Evolutionary conservation across 2,113 vertebrate genomes (phyloP).

Genomic region (Illadopsis cleaveri): DNA sequence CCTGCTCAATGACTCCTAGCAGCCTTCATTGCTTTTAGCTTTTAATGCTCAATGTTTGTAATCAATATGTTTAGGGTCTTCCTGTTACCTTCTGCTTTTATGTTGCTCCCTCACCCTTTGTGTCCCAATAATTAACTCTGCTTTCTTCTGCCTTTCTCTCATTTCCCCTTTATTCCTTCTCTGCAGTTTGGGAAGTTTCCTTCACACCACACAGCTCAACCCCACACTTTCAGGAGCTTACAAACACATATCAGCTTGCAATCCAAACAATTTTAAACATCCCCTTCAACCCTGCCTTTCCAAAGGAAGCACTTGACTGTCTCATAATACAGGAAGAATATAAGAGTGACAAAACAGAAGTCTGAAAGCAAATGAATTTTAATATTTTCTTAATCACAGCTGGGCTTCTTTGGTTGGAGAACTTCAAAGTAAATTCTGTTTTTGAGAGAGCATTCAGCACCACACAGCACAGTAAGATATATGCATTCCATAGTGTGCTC

Average conservation of each 20-base stretch:
- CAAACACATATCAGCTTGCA: background rate
- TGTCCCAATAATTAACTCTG: background rate
- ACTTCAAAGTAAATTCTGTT: background rate
- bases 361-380: background rate
- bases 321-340: background rate
- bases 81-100: background rate
- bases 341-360: background rate
- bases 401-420: background rate
- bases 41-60: background rate
- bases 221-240: background rate
- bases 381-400: background rate
- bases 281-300: background rate
- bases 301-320: background rate
- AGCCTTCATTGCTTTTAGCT: background rate
- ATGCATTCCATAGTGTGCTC: background rate
- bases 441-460: background rate
- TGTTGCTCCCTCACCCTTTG: background rate
- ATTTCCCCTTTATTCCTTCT: background rate
- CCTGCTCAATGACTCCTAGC: background rate
- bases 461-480: rapidly evolving
- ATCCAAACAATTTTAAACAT: background rate
- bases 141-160: background rate
- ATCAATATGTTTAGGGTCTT: background rate
- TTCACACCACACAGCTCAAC: background rate
- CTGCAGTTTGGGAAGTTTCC: background rate